These are phyloP conservation scores for Karalla daura DNA, from an alignment of 2,797 vertebrate genomes.

Conservation along the genomic window DNA sequence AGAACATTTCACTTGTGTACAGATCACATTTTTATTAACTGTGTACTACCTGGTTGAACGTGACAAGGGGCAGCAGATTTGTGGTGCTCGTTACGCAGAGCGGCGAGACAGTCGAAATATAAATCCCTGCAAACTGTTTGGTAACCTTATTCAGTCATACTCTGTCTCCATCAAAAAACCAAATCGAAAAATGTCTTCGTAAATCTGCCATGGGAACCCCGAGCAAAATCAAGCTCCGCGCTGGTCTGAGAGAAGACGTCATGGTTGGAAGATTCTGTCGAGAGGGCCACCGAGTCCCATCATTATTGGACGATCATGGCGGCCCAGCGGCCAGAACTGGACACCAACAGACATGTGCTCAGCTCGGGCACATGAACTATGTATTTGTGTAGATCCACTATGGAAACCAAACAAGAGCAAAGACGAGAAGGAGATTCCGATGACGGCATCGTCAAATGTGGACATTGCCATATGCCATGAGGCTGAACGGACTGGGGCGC, in stretches of 20 bases:
- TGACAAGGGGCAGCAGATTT: too few species aligned
- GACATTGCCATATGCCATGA: neutral
- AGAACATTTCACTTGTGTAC: too few species aligned
- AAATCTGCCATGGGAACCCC: slow-evolving; percentile 37
- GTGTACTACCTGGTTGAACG: too few species aligned
- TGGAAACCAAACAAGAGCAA: slow-evolving; percentile 57
- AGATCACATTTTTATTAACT: too few species aligned
- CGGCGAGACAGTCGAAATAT: too few species aligned
- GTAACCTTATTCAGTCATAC: neutral
- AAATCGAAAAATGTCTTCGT: slow-evolving; percentile 12
- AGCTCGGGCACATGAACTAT: slow-evolving; percentile 13
- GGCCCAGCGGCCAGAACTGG: slow-evolving; percentile 47
- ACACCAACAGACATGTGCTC: slow-evolving; percentile 50
- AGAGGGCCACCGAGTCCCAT: slow-evolving; percentile 51
- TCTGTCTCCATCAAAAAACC: slow-evolving; percentile 5
- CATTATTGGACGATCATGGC: slow-evolving; percentile 62
- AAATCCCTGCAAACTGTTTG: neutral
- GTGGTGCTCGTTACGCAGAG: too few species aligned
- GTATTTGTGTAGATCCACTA: slow-evolving; percentile 49
- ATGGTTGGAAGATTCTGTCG: slow-evolving; percentile 40
- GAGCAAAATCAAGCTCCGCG: slow-evolving; percentile 30
- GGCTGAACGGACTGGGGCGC: neutral
- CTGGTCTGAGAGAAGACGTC: slow-evolving; percentile 43
- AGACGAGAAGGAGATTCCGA: slow-evolving; percentile 21
- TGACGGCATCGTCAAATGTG: slow-evolving; percentile 9